Evolutionary conservation across 2,888 invertebrate genomes (phyloP).

Genomic region (Gymnoscelis rufifasciata): DNA sequence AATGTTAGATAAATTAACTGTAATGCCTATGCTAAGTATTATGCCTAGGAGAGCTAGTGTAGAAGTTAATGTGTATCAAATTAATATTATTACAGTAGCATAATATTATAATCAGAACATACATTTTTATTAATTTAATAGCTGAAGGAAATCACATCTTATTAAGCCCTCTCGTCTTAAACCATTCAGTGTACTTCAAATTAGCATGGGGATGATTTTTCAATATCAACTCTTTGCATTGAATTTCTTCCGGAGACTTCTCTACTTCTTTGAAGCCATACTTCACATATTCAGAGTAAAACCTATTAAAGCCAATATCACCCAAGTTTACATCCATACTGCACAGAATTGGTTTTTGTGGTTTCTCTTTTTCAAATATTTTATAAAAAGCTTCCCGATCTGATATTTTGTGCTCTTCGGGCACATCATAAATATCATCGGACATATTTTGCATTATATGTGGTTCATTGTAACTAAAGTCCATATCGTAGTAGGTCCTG

Average conservation of each 20-base stretch:
- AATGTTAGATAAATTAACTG: too few relatives aligned
- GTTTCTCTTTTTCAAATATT: constrained; percentile 35
- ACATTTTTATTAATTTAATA: too few relatives aligned
- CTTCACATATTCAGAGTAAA: constrained; percentile 50
- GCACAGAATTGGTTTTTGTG: background rate
- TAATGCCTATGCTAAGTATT: too few relatives aligned
- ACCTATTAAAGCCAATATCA: constrained; percentile 57
- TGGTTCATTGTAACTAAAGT: constrained; percentile 50
- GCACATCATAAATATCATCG: background rate
- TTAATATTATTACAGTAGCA: too few relatives aligned
- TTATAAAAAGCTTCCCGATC: constrained; percentile 39
- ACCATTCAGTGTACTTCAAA: constrained; percentile 26
- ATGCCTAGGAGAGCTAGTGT: too few relatives aligned
- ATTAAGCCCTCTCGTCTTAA: constrained; percentile 4
- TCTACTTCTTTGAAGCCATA: constrained; percentile 29
- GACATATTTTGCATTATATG: constrained; percentile 21
- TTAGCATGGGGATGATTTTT: constrained; percentile 55
- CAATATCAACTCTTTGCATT: constrained; percentile 35
- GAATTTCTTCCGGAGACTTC: constrained; percentile 31
- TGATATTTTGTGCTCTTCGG: constrained; percentile 32
- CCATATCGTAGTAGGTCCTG: constrained; percentile 58
- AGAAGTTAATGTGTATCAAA: too few relatives aligned
- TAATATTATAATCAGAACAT: too few relatives aligned
- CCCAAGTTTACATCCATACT: constrained; percentile 51
- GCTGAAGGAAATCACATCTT: background rate